Base-by-base conservation (phyloP, 2,113 vertebrate genomes). In the Callionymus lyra region DNA sequence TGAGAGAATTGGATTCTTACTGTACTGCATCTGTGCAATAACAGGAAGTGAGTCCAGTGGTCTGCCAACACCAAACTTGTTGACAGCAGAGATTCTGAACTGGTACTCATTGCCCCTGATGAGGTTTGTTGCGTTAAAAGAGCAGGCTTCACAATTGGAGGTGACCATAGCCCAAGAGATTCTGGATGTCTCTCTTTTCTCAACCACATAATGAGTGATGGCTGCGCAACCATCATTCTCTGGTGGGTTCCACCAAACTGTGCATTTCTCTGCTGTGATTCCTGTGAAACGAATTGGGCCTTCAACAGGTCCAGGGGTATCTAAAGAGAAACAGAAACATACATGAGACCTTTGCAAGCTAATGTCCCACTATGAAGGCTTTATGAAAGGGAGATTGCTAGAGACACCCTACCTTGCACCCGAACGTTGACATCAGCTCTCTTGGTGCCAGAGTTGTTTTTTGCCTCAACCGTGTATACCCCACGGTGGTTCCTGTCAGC, bases 101-200 rank as follows among this genome's bases (percentile, higher is more conserved):
- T 99, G 94, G 68, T 99, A 99, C 56, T 99, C 95, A 33, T 99
- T 99, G 79, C 92, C 94, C 32, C 87, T 93, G 65, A 98, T 99
- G 61, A 99, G 81, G 73, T 92, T 97, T 39, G 82, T 83, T 50
- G 88, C 90, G 4, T 85, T 90, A 55, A 87, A 94, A 59, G 89
- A 95, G 60, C 85, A 96, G 27, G 88, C 90, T 87, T 98, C 92
- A 69, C 92, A 95, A 37, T 92, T 88, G 60, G 96, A 92, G 49
- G 87, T 89, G 63, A 94, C 85, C 58, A 90, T 72, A 27, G 94
- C 93, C 95, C 95, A 99, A 41, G 94, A 83, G 67, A 99, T 88
- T 66, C 95, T 87, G 62, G 93, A 97, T 2, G 95, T 99, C 76
- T 97, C 94, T 59, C 95, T 90, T 74, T 99, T 99, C 80, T 99